Evolutionary conservation across 2,888 invertebrate genomes (phyloP), one percentile per base, ranked within the genome.

Genomic region (Drosophila infuscata): DNA sequence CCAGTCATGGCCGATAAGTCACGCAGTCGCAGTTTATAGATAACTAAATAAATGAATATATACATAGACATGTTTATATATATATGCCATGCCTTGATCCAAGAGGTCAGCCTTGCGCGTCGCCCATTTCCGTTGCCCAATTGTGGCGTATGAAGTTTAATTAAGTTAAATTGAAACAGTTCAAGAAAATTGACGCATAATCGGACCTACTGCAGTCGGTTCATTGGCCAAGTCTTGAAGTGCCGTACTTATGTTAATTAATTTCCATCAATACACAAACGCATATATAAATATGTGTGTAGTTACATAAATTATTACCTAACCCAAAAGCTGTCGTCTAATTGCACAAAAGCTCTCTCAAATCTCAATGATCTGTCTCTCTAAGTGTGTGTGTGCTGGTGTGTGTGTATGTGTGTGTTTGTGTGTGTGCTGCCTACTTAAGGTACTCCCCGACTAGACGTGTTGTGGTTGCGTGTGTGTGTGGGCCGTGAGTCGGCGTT

Each of bases 401-500:
- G 29, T 41, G 38, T 60, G 30, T 59, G 56, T 67, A 38, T 51
- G 41, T n/a, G 41, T 60, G 30, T 59, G 56, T 67, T 46, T 51
- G 41, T n/a, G 41, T 53, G 8, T 63, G 41, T 53, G 61, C 77
- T 81, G 36, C 81, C 77, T 78, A 78, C 77, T 61, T 64, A 59
- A 58, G 78, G 81, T 65, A 61, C 67, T 54, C 30, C 36, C 33
- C 60, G 36, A 54, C 51, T 48, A 56, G 73, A 73, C 81, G 36
- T 51, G 56, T 59, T 15, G 25, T 25, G 15, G 25, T n/a, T 36
- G 29, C 29, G n/a, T 29, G 29, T 17, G 49, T 80, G 83, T 88
- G 89, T 89, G 89, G 88, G 90, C 74, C 66, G 89, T 59, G 84
- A 76, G 83, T 82, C 76, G 80, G 73, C 71, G 82, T 74, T 73